Percentiles rank a stretch among this genome's conserved stretches.
These are phyloP conservation scores for Argyresthia goedartella DNA, from an alignment of 2,888 invertebrate species.

Conservation along the genomic window DNA sequence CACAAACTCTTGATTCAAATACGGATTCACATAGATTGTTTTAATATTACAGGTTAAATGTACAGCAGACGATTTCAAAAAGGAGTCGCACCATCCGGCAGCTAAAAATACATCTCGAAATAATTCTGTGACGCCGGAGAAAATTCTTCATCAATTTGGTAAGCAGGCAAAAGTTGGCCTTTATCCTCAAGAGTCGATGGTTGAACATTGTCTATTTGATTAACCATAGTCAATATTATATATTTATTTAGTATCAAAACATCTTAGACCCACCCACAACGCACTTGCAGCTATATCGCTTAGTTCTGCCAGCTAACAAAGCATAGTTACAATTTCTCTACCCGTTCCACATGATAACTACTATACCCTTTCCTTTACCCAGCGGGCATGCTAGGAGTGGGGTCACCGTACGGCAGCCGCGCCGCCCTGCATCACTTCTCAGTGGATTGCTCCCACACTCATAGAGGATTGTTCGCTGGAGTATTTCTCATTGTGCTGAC, in stretches of 20 bases:
- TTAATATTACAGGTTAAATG: constrained; percentile 47
- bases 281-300: no score
- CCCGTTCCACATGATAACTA: background rate
- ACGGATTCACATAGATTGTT: no score
- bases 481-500: constrained; percentile 84
- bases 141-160: constrained; percentile 65
- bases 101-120: constrained; percentile 50
- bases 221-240: no score
- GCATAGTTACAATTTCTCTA: no score
- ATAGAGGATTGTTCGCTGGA: constrained; percentile 81
- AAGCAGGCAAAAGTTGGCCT: background rate
- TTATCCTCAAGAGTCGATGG: no score
- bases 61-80: constrained; percentile 59
- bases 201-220: no score
- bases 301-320: no score
- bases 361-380: constrained; percentile 22
- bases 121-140: constrained; percentile 63
- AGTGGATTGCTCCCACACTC: constrained; percentile 88
- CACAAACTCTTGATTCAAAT: no score
- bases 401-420: constrained; percentile 50
- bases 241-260: no score
- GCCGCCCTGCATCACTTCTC: constrained; percentile 76
- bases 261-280: no score
- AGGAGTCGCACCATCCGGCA: constrained; percentile 17
- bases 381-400: constrained; percentile 69